A percentile compares a stretch with the other conserved stretches of the same genome.
Evolutionary conservation across 2,113 vertebrate species (phyloP).

Genomic region (Apus apus): DNA sequence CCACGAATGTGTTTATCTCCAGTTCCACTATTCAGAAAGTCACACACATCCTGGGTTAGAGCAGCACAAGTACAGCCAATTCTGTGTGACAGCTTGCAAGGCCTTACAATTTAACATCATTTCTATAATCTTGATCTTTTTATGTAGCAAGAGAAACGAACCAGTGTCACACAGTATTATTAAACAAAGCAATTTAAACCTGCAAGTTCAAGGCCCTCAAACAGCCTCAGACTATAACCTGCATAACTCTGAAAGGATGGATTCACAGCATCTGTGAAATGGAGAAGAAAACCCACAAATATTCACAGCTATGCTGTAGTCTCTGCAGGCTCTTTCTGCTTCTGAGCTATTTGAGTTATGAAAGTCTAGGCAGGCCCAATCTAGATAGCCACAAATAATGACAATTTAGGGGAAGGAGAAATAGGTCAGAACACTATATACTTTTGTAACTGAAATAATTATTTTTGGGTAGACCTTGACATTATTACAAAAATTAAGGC

Average conservation of each 20-base stretch:
- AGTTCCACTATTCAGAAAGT: not conserved
- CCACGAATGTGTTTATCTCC: not conserved
- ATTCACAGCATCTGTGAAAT: not conserved
- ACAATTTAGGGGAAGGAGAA: not conserved
- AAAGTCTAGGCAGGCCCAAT: not conserved
- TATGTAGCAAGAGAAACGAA: slow-evolving; percentile 7
- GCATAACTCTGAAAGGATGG: not conserved
- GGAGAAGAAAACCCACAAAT: not conserved
- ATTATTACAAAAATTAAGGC: not conserved
- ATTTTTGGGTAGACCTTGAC: not conserved
- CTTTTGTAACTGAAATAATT: not conserved
- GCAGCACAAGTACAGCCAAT: not conserved
- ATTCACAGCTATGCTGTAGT: not conserved
- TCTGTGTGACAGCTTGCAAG: not conserved
- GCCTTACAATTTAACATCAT: not conserved
- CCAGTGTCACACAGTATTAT: not conserved
- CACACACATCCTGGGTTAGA: not conserved
- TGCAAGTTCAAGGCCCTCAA: not conserved
- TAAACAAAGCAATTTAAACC: slow-evolving; percentile 12
- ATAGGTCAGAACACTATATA: not conserved
- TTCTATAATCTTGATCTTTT: not conserved
- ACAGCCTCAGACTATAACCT: not conserved
- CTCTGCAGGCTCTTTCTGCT: not conserved
- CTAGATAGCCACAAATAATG: not conserved
- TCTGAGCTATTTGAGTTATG: not conserved